phyloP scores from a whole-genome alignment of 2,797 vertebrate species.

The Melanogrammus aeglefinus region DNA sequence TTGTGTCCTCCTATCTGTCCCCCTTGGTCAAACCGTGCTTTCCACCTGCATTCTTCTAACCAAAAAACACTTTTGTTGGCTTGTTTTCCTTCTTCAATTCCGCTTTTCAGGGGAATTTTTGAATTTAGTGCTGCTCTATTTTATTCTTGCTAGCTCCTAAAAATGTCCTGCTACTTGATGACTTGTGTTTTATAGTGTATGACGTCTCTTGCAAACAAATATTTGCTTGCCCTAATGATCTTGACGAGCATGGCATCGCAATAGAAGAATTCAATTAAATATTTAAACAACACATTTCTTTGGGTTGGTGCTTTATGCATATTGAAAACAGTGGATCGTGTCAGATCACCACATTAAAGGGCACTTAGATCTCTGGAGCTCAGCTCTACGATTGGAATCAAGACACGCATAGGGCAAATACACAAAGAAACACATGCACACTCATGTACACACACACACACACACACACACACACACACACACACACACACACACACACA shows the following conservation, averaged over 20 bases:
- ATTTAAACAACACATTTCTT: not conserved
- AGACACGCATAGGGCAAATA: conserved; percentile 38
- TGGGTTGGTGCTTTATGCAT: not conserved
- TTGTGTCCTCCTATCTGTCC: conserved; percentile 22
- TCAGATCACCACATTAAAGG: not conserved
- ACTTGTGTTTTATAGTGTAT: not conserved
- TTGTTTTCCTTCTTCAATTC: no score
- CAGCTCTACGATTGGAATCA: conserved; percentile 25
- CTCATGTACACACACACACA: conserved; percentile 28
- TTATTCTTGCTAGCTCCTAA: not conserved
- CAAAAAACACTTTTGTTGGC: no score
- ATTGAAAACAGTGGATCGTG: not conserved
- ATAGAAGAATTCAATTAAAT: not conserved
- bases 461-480: conserved; percentile 21
- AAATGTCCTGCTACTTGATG: not conserved
- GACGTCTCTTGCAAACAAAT: not conserved
- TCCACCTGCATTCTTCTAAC: no score
- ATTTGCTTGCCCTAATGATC: not conserved
- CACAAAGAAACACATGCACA: conserved; percentile 20
- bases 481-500: conserved; percentile 20
- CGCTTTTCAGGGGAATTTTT: not conserved
- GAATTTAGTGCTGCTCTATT: no score
- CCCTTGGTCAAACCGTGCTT: conserved; percentile 11
- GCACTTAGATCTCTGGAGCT: conserved; percentile 20
- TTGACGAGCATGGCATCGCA: not conserved